A percentile compares a stretch with the other conserved stretches of the same genome.
Evolutionary conservation across 2,113 vertebrate genomes (phyloP).

Genomic region (Lophius piscatorius): DNA sequence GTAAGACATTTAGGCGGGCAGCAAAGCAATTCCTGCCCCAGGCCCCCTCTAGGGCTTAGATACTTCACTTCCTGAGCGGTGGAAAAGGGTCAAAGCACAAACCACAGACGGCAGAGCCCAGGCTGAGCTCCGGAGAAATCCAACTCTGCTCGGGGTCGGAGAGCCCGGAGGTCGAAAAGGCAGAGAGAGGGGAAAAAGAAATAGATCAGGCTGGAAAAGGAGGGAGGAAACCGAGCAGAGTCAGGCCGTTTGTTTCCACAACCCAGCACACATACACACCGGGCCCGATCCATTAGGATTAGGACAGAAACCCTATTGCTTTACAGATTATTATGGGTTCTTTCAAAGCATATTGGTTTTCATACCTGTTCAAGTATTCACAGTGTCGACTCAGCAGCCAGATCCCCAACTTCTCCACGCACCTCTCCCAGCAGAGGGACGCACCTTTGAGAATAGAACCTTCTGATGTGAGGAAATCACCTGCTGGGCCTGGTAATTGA

Average conservation of each 20-base stretch:
- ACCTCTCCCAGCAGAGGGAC: conserved; percentile 18
- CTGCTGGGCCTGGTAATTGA: conserved; percentile 58
- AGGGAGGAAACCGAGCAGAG: conserved; percentile 56
- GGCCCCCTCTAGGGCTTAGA: conserved; percentile 26
- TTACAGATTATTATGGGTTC: conserved; percentile 31
- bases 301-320: conserved; percentile 26
- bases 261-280: conserved; percentile 15
- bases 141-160: conserved; percentile 48
- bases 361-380: conserved; percentile 8
- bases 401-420: conserved; percentile 8
- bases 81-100: conserved; percentile 72
- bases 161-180: conserved; percentile 66
- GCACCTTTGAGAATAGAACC: conserved; percentile 19
- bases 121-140: conserved; percentile 59
- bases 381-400: conserved; percentile 21
- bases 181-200: conserved; percentile 67
- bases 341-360: conserved; percentile 43
- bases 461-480: conserved; percentile 50
- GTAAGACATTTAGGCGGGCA: conserved; percentile 22
- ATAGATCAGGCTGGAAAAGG: conserved; percentile 68
- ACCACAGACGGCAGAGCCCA: conserved; percentile 66
- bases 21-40: conserved; percentile 33
- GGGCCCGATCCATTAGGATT: conserved; percentile 53
- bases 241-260: conserved; percentile 65
- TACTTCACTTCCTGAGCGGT: conserved; percentile 60